These are phyloP conservation scores for Trinorchestia longiramus DNA, from an alignment of 1,140 invertebrate species.

Conservation along the genomic window DNA sequence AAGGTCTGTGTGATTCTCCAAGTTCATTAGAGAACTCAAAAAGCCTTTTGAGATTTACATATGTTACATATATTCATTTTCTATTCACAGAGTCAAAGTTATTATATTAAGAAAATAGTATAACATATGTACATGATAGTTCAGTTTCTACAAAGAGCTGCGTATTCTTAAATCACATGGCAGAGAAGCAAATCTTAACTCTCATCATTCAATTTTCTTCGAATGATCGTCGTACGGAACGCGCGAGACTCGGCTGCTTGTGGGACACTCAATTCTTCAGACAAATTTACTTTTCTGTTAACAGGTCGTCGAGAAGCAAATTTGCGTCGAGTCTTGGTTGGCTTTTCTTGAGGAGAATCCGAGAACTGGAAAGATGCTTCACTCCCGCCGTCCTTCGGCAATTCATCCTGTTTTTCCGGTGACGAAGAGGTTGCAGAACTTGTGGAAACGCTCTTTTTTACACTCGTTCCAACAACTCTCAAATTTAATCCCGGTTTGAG, in stretches of 20 bases:
- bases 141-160: not conserved
- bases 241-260: not conserved
- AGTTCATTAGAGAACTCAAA: not conserved
- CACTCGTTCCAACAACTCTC: constrained; percentile 5
- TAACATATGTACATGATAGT: not conserved
- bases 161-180: not conserved
- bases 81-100: not conserved
- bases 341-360: not conserved
- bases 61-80: not conserved
- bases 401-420: not conserved
- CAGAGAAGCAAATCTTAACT: not conserved
- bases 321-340: not conserved
- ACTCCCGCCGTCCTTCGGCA: not conserved
- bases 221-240: not conserved
- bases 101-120: not conserved
- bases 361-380: not conserved
- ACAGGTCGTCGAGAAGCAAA: not conserved
- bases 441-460: constrained; percentile 24
- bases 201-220: not conserved
- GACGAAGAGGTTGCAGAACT: not conserved
- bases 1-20: not conserved
- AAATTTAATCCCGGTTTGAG: not conserved
- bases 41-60: not conserved
- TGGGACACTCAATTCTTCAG: not conserved
- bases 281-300: not conserved